Conservation (phyloP, 2,888 invertebrate species). For the Serripes groenlandicus region DNA sequence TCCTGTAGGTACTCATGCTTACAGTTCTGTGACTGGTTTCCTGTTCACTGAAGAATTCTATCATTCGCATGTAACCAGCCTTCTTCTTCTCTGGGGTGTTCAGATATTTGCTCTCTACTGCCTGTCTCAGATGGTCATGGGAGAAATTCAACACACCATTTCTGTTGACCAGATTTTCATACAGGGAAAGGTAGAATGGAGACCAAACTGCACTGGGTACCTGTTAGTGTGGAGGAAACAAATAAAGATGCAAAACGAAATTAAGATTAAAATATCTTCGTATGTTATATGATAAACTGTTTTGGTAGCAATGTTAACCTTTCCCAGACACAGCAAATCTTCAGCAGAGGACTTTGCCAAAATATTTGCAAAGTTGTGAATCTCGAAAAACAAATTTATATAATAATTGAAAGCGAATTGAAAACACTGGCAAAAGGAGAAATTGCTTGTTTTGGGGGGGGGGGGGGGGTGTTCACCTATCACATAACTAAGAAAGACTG, state of each 20-base stretch:
- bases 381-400: no score
- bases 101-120: slow-evolving; percentile 79
- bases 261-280: background rate
- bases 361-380: no score
- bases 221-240: no score
- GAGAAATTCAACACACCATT: slow-evolving; percentile 81
- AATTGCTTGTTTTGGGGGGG: no score
- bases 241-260: no score
- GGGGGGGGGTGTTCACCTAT: no score
- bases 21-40: slow-evolving; percentile 72
- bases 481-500: no score
- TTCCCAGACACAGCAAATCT: no score
- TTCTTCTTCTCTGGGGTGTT: slow-evolving; percentile 67
- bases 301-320: no score
- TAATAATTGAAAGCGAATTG: no score
- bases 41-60: slow-evolving; percentile 70
- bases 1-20: slow-evolving; percentile 41
- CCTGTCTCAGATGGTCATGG: slow-evolving; percentile 80
- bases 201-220: slow-evolving; percentile 79
- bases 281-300: background rate
- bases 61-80: slow-evolving; percentile 66
- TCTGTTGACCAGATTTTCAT: slow-evolving; percentile 78
- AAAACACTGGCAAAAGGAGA: no score
- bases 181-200: slow-evolving; percentile 78
- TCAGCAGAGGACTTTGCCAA: no score